Evolutionary conservation across 2,113 vertebrate genomes (phyloP).

Genomic region (Seriola aureovittata): DNA sequence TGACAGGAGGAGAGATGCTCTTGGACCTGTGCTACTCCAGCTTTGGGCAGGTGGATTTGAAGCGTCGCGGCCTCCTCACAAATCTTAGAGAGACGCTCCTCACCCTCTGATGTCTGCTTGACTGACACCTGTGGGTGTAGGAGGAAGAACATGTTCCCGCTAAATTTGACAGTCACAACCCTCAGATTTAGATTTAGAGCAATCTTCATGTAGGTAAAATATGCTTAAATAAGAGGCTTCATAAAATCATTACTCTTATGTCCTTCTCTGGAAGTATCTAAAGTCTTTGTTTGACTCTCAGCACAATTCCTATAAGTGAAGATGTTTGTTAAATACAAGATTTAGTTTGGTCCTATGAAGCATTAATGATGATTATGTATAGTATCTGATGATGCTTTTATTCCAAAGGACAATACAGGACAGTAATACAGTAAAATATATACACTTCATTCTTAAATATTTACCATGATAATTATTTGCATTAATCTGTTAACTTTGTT

Average conservation of each 20-base stretch:
- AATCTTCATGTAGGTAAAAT: not conserved
- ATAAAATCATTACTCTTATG: not conserved
- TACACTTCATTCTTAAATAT: too few species aligned
- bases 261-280: not conserved
- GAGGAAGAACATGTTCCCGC: not conserved
- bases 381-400: too few species aligned
- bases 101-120: slow-evolving; percentile 85
- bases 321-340: too few species aligned
- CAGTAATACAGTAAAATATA: too few species aligned
- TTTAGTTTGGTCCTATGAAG: too few species aligned
- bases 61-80: slow-evolving; percentile 90
- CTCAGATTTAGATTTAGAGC: not conserved
- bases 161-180: not conserved
- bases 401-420: too few species aligned
- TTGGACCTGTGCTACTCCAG: slow-evolving; percentile 86
- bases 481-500: not conserved
- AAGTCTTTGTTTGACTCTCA: not conserved
- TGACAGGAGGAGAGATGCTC: slow-evolving; percentile 89
- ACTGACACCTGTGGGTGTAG: slow-evolving; percentile 81
- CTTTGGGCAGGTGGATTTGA: slow-evolving; percentile 87
- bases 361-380: too few species aligned
- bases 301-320: not conserved
- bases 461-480: not conserved
- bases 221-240: not conserved
- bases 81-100: slow-evolving; percentile 85